phyloP scores from a whole-genome alignment of 64 coral and sea anemone genomes.

The Dendrophyllia cribrosa region DNA sequence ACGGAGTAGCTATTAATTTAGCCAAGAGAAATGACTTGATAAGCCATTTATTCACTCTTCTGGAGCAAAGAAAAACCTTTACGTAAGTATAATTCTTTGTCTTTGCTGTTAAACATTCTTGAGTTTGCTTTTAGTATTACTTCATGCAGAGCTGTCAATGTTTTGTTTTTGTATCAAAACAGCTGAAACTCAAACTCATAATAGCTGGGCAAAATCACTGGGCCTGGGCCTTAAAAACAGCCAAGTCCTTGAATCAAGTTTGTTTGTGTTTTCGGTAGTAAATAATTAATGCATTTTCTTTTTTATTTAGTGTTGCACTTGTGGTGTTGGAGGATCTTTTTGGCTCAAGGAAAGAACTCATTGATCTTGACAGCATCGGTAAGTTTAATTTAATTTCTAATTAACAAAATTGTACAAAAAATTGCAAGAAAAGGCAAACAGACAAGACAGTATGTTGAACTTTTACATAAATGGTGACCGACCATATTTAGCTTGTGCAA shows the following conservation, averaged over 20 bases:
- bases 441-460: no score
- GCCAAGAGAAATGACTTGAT: conserved; percentile 90
- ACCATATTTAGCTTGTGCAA: no score
- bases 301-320: conserved; percentile 64
- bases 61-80: conserved; percentile 78
- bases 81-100: conserved; percentile 69
- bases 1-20: conserved; percentile 62
- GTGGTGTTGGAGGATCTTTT: conserved; percentile 80
- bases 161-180: no score
- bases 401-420: background rate
- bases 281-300: background rate
- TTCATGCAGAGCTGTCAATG: no score
- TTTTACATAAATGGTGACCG: no score
- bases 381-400: background rate
- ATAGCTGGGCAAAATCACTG: no score
- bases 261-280: background rate
- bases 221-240: no score
- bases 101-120: background rate
- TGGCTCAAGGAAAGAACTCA: conserved; percentile 76
- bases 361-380: conserved; percentile 76
- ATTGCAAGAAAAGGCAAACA: background rate
- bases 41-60: conserved; percentile 73
- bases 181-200: no score
- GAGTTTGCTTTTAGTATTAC: no score
- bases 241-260: background rate